Percentiles rank a stretch among this genome's conserved stretches.
Evolutionary conservation across 1,140 invertebrate species (phyloP).

Genomic region (Campoletis sonorensis): DNA sequence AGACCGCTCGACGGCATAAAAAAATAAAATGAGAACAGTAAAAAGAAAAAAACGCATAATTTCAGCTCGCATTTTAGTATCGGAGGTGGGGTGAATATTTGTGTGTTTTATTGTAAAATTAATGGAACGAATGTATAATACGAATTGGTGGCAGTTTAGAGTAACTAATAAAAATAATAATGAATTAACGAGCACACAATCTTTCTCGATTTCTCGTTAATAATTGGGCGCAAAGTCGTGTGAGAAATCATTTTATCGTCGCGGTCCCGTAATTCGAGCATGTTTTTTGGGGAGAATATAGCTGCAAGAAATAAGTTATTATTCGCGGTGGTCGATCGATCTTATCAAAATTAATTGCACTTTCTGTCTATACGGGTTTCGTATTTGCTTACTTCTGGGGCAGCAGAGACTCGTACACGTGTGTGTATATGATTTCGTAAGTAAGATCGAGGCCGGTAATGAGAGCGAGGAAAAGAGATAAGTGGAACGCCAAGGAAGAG

Average conservation of each 20-base stretch:
- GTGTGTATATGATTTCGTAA: constrained; percentile 40
- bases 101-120: no score
- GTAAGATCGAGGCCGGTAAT: constrained; percentile 50
- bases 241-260: no score
- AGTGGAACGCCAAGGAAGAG: constrained; percentile 55
- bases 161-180: background rate
- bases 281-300: background rate
- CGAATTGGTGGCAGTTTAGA: no score
- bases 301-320: background rate
- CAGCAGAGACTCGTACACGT: background rate
- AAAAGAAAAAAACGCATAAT: background rate
- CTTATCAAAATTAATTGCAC: constrained; percentile 1
- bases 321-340: background rate
- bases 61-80: constrained; percentile 13
- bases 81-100: background rate
- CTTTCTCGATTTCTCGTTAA: no score
- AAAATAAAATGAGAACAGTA: background rate
- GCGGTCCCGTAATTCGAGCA: background rate
- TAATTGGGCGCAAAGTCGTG: no score
- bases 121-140: no score
- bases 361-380: background rate
- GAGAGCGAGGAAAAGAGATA: constrained; percentile 64
- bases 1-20: background rate
- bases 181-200: background rate
- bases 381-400: background rate